These are phyloP conservation scores for Rutilus rutilus DNA, from an alignment of 2,113 vertebrate species.

Conservation along the genomic window DNA sequence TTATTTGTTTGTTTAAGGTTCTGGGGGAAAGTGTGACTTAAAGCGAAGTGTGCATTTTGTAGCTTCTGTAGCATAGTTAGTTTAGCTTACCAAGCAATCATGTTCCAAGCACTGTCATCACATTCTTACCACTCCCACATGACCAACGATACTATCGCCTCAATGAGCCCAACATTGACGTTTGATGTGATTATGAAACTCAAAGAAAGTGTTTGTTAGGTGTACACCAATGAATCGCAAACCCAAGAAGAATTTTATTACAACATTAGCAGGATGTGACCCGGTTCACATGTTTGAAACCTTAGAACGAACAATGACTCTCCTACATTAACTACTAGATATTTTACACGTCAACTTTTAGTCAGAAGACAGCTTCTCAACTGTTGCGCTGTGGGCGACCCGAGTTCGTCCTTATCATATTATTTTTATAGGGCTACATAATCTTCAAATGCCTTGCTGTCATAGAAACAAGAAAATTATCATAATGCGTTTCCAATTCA, in stretches of 20 bases:
- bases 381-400: background rate
- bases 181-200: background rate
- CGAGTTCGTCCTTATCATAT: background rate
- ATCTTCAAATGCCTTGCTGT: background rate
- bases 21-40: no score
- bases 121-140: slow-evolving; percentile 31
- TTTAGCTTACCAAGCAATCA: slow-evolving; percentile 5
- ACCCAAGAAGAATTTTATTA: background rate
- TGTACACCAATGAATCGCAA: background rate
- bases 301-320: no score
- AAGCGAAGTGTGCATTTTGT: no score
- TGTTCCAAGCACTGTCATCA: background rate
- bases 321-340: background rate
- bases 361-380: background rate
- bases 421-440: background rate
- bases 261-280: slow-evolving; percentile 25
- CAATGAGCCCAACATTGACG: background rate
- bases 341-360: background rate
- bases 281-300: background rate
- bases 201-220: background rate
- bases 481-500: background rate
- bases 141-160: background rate
- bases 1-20: no score
- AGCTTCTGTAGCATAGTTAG: background rate
- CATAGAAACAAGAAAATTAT: background rate